Evolutionary conservation across 1,140 invertebrate genomes (phyloP).

Genomic region (Drosophila insularis): DNA sequence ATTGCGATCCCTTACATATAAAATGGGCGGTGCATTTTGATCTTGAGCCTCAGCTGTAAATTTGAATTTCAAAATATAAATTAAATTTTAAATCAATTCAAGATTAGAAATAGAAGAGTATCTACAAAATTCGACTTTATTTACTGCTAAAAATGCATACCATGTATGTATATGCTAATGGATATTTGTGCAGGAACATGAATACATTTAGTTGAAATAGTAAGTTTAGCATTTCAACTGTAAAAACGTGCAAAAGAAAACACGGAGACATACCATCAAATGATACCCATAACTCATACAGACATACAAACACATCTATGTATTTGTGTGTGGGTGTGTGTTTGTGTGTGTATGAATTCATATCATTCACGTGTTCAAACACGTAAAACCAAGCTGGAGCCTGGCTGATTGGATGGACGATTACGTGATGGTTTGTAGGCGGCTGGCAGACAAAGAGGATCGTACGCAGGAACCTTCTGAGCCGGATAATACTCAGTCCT

Average conservation of each 20-base stretch:
- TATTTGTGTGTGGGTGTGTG: neutral
- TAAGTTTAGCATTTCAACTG: conserved; percentile 1
- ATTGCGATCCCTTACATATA: conserved; percentile 84
- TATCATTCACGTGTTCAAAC: conserved; percentile 1
- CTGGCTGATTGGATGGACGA: conserved; percentile 10
- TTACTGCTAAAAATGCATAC: neutral
- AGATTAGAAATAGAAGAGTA: neutral
- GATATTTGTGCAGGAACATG: neutral
- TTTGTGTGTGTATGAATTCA: neutral
- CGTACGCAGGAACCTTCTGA: neutral
- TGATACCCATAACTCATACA: neutral
- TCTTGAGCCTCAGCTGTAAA: conserved; percentile 56
- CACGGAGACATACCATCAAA: conserved; percentile 8
- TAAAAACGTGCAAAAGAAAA: conserved; percentile 5
- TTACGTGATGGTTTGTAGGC: conserved; percentile 7
- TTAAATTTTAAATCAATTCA: too few species aligned
- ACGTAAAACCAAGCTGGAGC: neutral
- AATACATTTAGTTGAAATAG: neutral
- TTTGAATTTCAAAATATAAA: too few species aligned
- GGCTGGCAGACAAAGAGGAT: neutral
- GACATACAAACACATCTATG: neutral
- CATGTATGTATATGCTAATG: too few species aligned
- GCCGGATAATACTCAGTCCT: neutral
- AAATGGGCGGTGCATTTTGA: conserved; percentile 83
- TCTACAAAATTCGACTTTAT: neutral